A percentile compares a stretch with the other conserved stretches of the same genome.
Conservation (phyloP, 2,888 invertebrate species). For the Ethmia dodecea region DNA sequence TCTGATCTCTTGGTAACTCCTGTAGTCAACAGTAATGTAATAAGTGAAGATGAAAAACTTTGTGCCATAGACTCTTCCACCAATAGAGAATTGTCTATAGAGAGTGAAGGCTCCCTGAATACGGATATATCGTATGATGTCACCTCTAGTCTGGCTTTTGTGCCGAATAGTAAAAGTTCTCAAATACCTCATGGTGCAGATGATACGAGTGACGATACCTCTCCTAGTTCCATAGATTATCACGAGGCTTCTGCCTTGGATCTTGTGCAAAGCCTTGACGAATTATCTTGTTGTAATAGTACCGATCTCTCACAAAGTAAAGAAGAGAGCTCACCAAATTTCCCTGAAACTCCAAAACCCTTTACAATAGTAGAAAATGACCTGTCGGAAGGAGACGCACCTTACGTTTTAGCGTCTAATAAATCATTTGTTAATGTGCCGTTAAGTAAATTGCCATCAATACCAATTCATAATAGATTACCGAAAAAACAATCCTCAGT, state of each 20-base stretch:
- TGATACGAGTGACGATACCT: constrained; percentile 65
- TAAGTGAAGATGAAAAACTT: constrained; percentile 43
- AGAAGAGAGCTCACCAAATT: constrained; percentile 51
- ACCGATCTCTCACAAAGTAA: constrained; percentile 67
- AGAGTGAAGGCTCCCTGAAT: constrained; percentile 62
- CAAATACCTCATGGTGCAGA: constrained; percentile 46
- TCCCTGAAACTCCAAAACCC: constrained; percentile 28
- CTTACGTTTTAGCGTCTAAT: constrained; percentile 21
- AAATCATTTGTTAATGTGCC: constrained; percentile 39
- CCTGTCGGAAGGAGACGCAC: constrained; percentile 17
- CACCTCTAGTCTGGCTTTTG: constrained; percentile 68
- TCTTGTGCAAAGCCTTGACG: constrained; percentile 58
- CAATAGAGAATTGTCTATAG: constrained; percentile 49
- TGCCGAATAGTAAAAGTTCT: constrained; percentile 67
- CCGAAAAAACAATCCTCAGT: constrained; percentile 33
- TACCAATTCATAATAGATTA: constrained; percentile 48
- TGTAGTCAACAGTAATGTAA: constrained; percentile 29
- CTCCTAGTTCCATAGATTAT: constrained; percentile 69
- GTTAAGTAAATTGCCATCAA: constrained; percentile 52
- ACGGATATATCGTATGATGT: constrained; percentile 66
- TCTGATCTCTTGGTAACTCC: constrained; percentile 18
- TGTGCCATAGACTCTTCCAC: constrained; percentile 30
- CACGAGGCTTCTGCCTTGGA: constrained; percentile 70
- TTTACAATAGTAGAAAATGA: constrained; percentile 25
- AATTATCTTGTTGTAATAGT: constrained; percentile 61